Base-by-base conservation (phyloP, 64 coral and sea anemone genomes). In the Astreopora myriophthalma region DNA sequence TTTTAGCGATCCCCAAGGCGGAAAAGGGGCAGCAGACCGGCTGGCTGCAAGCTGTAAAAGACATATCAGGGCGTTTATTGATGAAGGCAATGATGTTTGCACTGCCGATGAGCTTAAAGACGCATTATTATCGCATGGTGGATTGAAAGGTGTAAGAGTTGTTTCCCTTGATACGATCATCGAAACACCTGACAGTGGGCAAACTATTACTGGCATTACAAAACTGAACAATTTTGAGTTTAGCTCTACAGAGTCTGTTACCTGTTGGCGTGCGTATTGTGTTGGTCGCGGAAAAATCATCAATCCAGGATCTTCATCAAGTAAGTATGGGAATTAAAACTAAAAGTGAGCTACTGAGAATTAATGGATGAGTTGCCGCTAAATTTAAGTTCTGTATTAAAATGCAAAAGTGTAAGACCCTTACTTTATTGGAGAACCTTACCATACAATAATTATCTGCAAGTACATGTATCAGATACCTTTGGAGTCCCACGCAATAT, bases 91-190 rank as follows among this genome's bases (percentile, higher is more conserved):
- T 52, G 76, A 83, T 81, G 76, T 91, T 29, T 71, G 38, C n/a
- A 91, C 75, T 20, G 61, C 89, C 29, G 61, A 13, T 27, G 88
- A 90, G 49, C 75, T 90, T 22, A 80, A 36, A 19, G 64, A 90
- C 12, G 79, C 67, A n/a, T 60, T 92, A 37, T 36, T 92, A 57
- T 92, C 89, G 22, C 77, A 92, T 27, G 78, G 89, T n/a, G 78
- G 89, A 55, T 37, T 92, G 79, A 60, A 84, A 71, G 79, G 68
- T 8, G 89, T 91, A n/a, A 58, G 89, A 81, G 89, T 91, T 49
- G 88, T 82, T 40, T 66, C 37, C 23, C 29, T 91, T 14, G 76
- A 91, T 32, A 35, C 75, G 1, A 91, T 91, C 67, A 29, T 34
- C 23, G 88, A 91, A 76, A 70, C 40, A 31, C 88, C 63, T 40